phyloP scores from a whole-genome alignment of 2,113 vertebrate species.

The Brachypodius melanocephalos region DNA sequence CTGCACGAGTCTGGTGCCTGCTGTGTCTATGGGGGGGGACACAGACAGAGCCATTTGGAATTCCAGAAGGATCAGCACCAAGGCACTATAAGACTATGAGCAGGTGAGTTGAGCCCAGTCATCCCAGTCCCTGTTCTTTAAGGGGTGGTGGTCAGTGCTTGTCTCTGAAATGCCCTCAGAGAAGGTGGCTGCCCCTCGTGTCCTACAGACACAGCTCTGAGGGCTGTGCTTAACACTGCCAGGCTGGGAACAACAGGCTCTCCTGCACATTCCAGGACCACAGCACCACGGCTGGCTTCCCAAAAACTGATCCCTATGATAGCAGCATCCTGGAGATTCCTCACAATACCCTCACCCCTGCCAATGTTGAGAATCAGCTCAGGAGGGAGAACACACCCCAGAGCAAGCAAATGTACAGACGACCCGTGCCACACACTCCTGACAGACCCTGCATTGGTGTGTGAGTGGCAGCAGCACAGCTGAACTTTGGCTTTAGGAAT shows the following conservation, averaged over 20 bases:
- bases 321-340: background rate
- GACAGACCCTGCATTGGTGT: too few relatives aligned
- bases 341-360: background rate
- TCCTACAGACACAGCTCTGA: background rate
- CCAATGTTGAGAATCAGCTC: background rate
- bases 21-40: background rate
- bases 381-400: background rate
- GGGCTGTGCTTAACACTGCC: background rate
- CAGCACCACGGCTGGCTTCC: background rate
- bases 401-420: background rate
- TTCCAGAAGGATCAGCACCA: background rate
- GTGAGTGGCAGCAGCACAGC: background rate
- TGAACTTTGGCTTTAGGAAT: background rate
- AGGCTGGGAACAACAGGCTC: background rate
- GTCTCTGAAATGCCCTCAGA: background rate
- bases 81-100: background rate
- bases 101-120: background rate
- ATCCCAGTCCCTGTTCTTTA: background rate
- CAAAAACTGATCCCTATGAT: background rate
- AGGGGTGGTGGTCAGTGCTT: background rate
- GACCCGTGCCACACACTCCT: fast-evolving
- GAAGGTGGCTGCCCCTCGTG: background rate
- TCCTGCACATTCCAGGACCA: background rate
- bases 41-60: background rate
- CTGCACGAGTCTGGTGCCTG: background rate